Evolutionary conservation across 2,113 vertebrate species (phyloP), one percentile per base, ranked within the genome.

Genomic region (Callocephalon fimbriatum): DNA sequence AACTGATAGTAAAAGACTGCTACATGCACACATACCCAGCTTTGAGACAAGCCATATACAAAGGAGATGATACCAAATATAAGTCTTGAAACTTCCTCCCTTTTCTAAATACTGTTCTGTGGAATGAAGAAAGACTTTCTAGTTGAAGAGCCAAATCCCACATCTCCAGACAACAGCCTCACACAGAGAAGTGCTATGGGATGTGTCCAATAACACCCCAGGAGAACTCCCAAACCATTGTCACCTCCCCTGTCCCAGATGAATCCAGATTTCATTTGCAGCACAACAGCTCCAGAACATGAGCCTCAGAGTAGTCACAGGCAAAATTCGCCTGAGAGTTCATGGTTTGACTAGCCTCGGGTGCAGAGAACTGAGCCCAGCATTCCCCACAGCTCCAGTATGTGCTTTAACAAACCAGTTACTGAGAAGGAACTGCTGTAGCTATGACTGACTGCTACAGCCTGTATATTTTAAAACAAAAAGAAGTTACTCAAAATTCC

Each of bases 231-330:
- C 32, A 54, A 93, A 68, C 50, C 91, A 53, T 67, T 81, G 70
- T 78, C 7, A 2, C 37, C 56, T 72, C 37, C 59, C 27, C n/a
- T 37, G 1, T 82, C 86, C 35, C 88, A 63, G 11, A 62, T 40
- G 61, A 93, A 75, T 59, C 61, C 42, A 66, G 73, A 40, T 70
- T 93, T 93, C 59, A 81, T 92, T 48, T 53, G 54, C 77, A 95
- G 61, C 15, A 56, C 18, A 67, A 63, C 29, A 85, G 81, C 74
- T 81, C 68, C 54, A 58, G 68, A 87, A 42, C 50, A 74, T 2
- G 7, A 93, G 29, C 37, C 40, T 87, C 11, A 2, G 13, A 63
- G n/a, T 5, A 90, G 54, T 78, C 50, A 75, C 25, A 88, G 81
- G 38, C 40, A 77, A 37, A 90, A 84, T 18, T 12, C 45, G 62